Evolutionary conservation across 2,888 invertebrate genomes (phyloP), one percentile per base, ranked within the genome.

Genomic region (Brassicogethes aeneus): DNA sequence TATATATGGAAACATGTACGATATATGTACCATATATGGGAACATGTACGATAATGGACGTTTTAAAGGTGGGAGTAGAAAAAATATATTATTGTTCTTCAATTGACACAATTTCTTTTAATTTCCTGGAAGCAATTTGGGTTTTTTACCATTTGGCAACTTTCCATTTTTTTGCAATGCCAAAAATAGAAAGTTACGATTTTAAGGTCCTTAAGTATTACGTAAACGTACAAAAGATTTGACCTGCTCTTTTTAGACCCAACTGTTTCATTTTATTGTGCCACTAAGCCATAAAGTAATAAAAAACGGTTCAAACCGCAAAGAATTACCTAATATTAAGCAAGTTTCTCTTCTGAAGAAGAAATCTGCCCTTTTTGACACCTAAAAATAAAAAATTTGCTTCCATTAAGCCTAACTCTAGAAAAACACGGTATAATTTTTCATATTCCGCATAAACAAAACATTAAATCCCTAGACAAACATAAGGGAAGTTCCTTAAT

Each of bases 401-500:
- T n/a, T n/a, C n/a, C n/a, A n/a, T n/a, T n/a, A n/a, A n/a, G n/a
- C n/a, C n/a, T n/a, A n/a, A n/a, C n/a, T n/a, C n/a, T n/a, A n/a
- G n/a, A n/a, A n/a, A n/a, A n/a, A n/a, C n/a, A n/a, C n/a, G n/a
- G n/a, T n/a, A n/a, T n/a, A n/a, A n/a, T n/a, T n/a, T n/a, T n/a
- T n/a, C n/a, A n/a, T n/a, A n/a, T n/a, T n/a, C n/a, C n/a, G n/a
- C n/a, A n/a, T n/a, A n/a, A n/a, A n/a, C n/a, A n/a, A n/a, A n/a
- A n/a, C n/a, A n/a, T n/a, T n/a, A n/a, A n/a, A n/a, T n/a, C n/a
- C n/a, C n/a, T n/a, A n/a, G 17, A 15, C 3, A 16, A 17, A 3
- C 39, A 33, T 39, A 33, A 32, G 29, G 39, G 12, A 10, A 37
- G 34, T 16, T 30, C 40, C 36, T 15, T 41, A 42, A 42, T 45